Percentiles rank a stretch among this genome's conserved stretches.
Evolutionary conservation across 2,113 vertebrate genomes (phyloP).

Genomic region (Trinectes maculatus): DNA sequence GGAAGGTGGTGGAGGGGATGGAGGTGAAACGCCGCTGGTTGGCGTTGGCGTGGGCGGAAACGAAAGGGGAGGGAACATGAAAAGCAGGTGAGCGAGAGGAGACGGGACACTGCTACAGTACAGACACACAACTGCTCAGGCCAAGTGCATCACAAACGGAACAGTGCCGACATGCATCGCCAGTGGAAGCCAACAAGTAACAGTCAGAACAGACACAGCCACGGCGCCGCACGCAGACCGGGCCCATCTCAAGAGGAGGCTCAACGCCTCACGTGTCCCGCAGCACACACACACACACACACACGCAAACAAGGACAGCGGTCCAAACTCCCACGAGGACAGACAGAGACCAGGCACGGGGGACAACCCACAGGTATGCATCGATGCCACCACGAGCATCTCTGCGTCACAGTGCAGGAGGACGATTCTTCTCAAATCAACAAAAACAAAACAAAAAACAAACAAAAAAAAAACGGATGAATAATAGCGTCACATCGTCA

Average conservation of each 20-base stretch:
- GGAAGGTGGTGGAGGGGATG: slow-evolving; percentile 40
- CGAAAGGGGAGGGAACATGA: slow-evolving; percentile 41
- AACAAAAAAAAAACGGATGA: slow-evolving; percentile 5
- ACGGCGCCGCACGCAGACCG: slow-evolving; percentile 59
- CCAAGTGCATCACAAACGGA: slow-evolving; percentile 65
- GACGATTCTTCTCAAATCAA: slow-evolving; percentile 29
- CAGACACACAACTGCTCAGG: slow-evolving; percentile 69
- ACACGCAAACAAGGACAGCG: slow-evolving; percentile 68
- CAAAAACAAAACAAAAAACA: neutral
- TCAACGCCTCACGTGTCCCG: slow-evolving; percentile 41
- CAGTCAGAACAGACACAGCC: slow-evolving; percentile 67
- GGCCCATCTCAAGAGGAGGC: slow-evolving; percentile 44
- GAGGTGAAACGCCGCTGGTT: slow-evolving; percentile 30
- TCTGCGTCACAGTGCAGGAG: slow-evolving; percentile 73
- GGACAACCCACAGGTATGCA: slow-evolving; percentile 49
- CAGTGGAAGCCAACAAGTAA: slow-evolving; percentile 74
- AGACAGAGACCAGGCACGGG: slow-evolving; percentile 59
- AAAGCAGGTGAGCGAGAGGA: slow-evolving; percentile 63
- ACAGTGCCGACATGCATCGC: slow-evolving; percentile 77
- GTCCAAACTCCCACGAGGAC: slow-evolving; percentile 68
- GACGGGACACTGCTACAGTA: slow-evolving; percentile 67
- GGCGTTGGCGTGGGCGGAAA: slow-evolving; percentile 34
- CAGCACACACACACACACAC: slow-evolving; percentile 46
- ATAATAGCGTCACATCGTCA: slow-evolving; percentile 42
- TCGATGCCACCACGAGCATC: slow-evolving; percentile 55